Evolutionary conservation across 2,113 vertebrate genomes (phyloP), one percentile per base, ranked within the genome.

Genomic region (Lates calcarifer): DNA sequence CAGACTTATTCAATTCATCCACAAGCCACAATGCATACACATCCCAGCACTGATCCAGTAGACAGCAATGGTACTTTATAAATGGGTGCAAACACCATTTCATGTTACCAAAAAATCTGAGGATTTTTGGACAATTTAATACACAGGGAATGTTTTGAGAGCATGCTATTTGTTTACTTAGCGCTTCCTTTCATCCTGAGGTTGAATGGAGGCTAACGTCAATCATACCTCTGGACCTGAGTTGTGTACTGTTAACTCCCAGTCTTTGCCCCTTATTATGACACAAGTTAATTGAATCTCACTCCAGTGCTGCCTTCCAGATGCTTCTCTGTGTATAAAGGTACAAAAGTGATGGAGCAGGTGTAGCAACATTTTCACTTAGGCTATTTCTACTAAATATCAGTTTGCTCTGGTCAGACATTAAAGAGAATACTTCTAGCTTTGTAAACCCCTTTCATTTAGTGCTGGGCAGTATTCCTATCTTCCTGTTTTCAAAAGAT

Each of bases 231-330:
- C 84, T 82, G 89, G 76, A 93, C 90, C 92, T 92, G 74, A 79
- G 90, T 85, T 90, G 88, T 92, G 91, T 91, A 84, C 87, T 41
- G 77, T 89, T 88, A 91, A 90, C 89, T 92, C 91, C 87, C 74
- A 75, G 86, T 88, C 84, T 83, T 85, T 93, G 93, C 85, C 93
- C 94, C 90, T 93, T 94, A 94, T 95, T 94, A 94, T 93, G 89
- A 85, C 87, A 91, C 82, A 89, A 94, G 93, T 95, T 95, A 96
- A 95, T 95, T 95, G 94, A 95, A 95, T 95, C 86, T 83, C 83
- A 85, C 87, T 92, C 87, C 83, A 82, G 82, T 82, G 72, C 85
- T 80, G 89, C 84, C 75, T 83, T 93, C 92, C 90, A 92, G 90
- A 94, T 90, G 91, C 91, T 90, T 91, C 89, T 86, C 63, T 85